Conservation (phyloP, 2,113 vertebrate species). For the Oncorhynchus kisutch region DNA sequence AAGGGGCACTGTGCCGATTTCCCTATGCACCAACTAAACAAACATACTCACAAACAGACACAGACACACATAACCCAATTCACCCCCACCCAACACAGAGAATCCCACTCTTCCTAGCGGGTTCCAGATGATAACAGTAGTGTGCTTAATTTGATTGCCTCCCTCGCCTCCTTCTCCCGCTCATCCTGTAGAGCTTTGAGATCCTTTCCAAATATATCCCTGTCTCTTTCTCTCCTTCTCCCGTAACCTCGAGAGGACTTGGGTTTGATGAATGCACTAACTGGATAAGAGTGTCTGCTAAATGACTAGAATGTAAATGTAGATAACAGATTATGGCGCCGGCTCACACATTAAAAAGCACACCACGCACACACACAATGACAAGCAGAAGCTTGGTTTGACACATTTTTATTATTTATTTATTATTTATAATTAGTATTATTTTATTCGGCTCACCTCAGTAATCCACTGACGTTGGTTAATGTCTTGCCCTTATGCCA, state of each 20-base stretch:
- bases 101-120: background rate
- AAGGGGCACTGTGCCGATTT: slow-evolving; percentile 8
- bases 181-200: slow-evolving; percentile 32
- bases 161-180: slow-evolving; percentile 22
- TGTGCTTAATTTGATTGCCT: too few relatives aligned
- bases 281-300: too few relatives aligned
- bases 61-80: background rate
- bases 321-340: slow-evolving; percentile 40
- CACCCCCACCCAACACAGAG: background rate
- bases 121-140: too few relatives aligned
- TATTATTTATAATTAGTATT: too few relatives aligned
- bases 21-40: background rate
- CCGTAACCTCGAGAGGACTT: slow-evolving; percentile 29
- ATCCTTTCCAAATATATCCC: slow-evolving; percentile 45
- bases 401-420: too few relatives aligned
- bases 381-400: too few relatives aligned
- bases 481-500: too few relatives aligned
- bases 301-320: too few relatives aligned
- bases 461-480: too few relatives aligned
- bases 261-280: slow-evolving; percentile 17
- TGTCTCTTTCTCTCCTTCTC: slow-evolving; percentile 7
- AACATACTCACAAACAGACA: background rate
- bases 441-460: too few relatives aligned
- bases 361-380: too few relatives aligned
- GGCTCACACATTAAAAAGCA: too few relatives aligned